These are phyloP conservation scores for Vulpes lagopus DNA, from an alignment of 2,113 vertebrate genomes.

Conservation along the genomic window DNA sequence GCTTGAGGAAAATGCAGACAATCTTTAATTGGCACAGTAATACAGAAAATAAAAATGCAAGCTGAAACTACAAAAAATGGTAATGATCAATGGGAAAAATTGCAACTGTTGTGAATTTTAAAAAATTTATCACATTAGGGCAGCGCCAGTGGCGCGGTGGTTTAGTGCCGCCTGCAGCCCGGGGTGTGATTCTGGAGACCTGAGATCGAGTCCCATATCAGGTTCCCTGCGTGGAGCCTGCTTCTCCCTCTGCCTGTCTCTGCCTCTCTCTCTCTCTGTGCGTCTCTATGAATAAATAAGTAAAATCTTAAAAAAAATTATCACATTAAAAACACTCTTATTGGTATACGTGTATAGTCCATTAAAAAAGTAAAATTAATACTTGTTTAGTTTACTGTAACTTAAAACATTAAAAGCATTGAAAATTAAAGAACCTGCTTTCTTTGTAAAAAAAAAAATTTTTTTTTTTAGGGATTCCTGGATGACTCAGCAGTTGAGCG, in stretches of 20 bases:
- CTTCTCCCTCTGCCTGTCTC: too few relatives aligned
- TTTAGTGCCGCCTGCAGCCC: too few relatives aligned
- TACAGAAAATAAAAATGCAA: not conserved
- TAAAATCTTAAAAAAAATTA: too few relatives aligned
- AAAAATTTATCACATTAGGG: not conserved
- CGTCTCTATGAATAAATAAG: too few relatives aligned
- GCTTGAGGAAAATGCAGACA: not conserved
- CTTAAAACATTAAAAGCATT: not conserved
- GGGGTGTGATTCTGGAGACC: too few relatives aligned
- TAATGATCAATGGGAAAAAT: not conserved
- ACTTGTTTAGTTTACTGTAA: not conserved
- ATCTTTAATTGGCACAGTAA: not conserved
- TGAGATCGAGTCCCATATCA: too few relatives aligned
- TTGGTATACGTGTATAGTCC: not conserved
- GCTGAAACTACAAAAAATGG: not conserved
- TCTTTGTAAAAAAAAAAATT: too few relatives aligned
- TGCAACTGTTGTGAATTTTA: not conserved
- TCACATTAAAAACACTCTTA: not conserved
- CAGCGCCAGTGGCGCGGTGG: too few relatives aligned
- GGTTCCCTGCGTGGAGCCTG: too few relatives aligned
- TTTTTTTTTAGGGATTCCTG: too few relatives aligned
- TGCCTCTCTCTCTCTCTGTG: too few relatives aligned
- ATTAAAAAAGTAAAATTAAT: not conserved
- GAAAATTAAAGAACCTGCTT: not conserved
- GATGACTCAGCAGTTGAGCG: too few relatives aligned